Conservation (phyloP, 2,888 invertebrate genomes). For the Amphimallon solstitiale region DNA sequence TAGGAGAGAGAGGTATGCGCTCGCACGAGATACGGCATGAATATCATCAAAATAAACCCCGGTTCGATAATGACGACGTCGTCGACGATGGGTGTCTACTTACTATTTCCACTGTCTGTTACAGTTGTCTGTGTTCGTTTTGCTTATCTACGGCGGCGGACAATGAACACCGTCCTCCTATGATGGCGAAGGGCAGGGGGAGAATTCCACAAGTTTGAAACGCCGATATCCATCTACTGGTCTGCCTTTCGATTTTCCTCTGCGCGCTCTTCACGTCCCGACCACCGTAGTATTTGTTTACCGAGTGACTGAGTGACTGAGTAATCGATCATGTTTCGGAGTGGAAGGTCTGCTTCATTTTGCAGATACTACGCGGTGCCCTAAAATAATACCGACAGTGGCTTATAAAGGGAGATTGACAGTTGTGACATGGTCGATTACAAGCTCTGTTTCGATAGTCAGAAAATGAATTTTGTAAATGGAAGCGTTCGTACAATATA, state of each 20-base stretch:
- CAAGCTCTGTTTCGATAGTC: not conserved
- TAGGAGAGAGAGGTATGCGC: slow-evolving; percentile 25
- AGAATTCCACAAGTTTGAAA: slow-evolving; percentile 33
- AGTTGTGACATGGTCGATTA: too few species aligned
- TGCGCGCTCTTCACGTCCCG: not conserved
- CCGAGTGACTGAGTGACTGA: slow-evolving; percentile 33
- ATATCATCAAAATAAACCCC: slow-evolving; percentile 32
- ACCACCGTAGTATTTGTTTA: slow-evolving; percentile 23
- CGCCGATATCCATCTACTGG: slow-evolving; percentile 24
- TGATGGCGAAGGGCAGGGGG: not conserved
- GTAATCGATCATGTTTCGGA: slow-evolving; percentile 29
- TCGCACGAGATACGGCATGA: slow-evolving; percentile 25
- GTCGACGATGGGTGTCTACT: slow-evolving; percentile 22
- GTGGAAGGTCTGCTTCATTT: slow-evolving; percentile 11
- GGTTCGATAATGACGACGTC: slow-evolving; percentile 9
- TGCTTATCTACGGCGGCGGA: slow-evolving; percentile 23
- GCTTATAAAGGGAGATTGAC: slow-evolving; percentile 1
- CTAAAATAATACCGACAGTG: slow-evolving; percentile 23
- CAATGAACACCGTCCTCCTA: slow-evolving; percentile 18
- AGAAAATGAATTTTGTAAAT: not conserved
- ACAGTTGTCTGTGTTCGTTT: slow-evolving; percentile 18
- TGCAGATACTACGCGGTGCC: not conserved
- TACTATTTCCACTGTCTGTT: slow-evolving; percentile 19
- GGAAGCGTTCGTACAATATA: not conserved
- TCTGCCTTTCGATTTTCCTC: not conserved